Conservation (phyloP, 2,113 vertebrate species). For the Semicossyphus pulcher region DNA sequence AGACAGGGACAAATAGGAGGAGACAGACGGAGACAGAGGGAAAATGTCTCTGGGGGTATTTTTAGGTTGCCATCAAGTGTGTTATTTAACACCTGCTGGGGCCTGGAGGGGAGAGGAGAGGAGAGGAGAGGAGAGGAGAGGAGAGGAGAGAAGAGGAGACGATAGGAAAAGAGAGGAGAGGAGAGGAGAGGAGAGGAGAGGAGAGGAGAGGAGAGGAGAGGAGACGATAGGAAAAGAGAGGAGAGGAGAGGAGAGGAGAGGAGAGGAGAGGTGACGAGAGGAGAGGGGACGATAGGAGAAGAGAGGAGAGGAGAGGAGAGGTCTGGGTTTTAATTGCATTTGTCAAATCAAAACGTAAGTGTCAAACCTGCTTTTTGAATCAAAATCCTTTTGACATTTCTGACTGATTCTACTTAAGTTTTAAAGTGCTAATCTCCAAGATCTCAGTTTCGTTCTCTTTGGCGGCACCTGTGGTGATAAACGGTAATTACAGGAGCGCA, state of each 20-base stretch:
- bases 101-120: neutral
- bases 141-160: neutral
- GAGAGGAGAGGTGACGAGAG: neutral
- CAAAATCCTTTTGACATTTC: too few relatives aligned
- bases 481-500: too few relatives aligned
- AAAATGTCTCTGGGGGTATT: slow-evolving; percentile 33
- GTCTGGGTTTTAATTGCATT: too few relatives aligned
- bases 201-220: neutral
- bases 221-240: neutral
- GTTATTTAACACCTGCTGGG: slow-evolving; percentile 52
- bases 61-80: slow-evolving; percentile 28
- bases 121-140: neutral
- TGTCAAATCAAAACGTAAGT: too few relatives aligned
- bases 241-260: neutral
- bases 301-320: too few relatives aligned
- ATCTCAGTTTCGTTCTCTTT: too few relatives aligned
- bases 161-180: neutral
- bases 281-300: neutral
- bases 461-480: too few relatives aligned
- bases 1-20: slow-evolving; percentile 2
- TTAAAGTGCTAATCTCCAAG: too few relatives aligned
- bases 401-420: too few relatives aligned
- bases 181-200: too few relatives aligned
- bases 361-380: too few relatives aligned
- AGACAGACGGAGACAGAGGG: slow-evolving; percentile 12